Conservation (phyloP, 1,140 invertebrate species). For the Drosophila melanogaster region DNA sequence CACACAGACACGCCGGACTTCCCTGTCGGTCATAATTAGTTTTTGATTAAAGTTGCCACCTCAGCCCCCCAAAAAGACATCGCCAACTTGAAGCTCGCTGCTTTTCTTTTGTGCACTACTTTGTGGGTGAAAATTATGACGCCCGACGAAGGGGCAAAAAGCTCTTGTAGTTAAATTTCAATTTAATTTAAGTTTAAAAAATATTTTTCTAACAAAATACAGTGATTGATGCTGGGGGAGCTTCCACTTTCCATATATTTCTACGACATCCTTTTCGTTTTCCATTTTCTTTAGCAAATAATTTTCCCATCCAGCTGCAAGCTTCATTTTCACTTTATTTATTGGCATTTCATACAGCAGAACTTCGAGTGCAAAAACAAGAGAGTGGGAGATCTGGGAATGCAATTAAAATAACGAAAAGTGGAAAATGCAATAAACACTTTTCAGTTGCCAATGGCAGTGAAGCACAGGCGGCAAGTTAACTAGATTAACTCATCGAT, state of each 20-base stretch:
- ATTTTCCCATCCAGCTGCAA: constrained; percentile 1
- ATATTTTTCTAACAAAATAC: constrained; percentile 15
- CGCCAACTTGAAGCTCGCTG: constrained; percentile 28
- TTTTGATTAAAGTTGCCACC: constrained; percentile 74
- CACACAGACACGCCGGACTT: constrained; percentile 10
- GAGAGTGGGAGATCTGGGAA: constrained; percentile 14
- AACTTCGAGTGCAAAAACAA: constrained; percentile 23
- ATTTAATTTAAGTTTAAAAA: constrained; percentile 26
- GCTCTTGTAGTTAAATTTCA: constrained; percentile 32
- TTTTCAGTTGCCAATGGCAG: constrained; percentile 56
- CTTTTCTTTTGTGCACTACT: constrained; percentile 36
- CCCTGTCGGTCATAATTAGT: constrained; percentile 75
- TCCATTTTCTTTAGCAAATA: not conserved
- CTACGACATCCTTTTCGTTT: not conserved
- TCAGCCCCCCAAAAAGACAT: constrained; percentile 18
- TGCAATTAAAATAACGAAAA: constrained; percentile 68
- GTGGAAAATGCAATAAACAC: constrained; percentile 68
- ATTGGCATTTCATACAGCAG: constrained; percentile 26
- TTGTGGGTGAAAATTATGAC: constrained; percentile 17
- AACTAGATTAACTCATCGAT: constrained; percentile 49
- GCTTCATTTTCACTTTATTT: constrained; percentile 39
- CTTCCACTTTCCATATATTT: constrained; percentile 2
- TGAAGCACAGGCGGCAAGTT: constrained; percentile 44
- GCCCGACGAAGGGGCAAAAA: constrained; percentile 2
- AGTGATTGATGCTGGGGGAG: constrained; percentile 16